Conservation (phyloP, 2,113 vertebrate species). For the Heterochromis multidens region DNA sequence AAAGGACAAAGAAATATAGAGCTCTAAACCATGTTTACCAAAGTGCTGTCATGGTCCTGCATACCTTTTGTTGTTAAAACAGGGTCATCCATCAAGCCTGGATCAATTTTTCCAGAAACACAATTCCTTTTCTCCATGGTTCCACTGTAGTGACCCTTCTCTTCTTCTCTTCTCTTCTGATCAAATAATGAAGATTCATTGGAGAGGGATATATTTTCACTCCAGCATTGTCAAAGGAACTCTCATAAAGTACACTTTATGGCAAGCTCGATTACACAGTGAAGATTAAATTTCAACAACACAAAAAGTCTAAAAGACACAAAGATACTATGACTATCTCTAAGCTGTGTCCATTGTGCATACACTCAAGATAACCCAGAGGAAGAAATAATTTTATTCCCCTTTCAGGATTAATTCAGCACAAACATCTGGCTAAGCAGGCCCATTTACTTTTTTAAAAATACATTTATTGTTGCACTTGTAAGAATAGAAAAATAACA, state of each 20-base stretch:
- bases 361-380: not conserved
- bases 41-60: constrained; percentile 10
- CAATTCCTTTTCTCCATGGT: not conserved
- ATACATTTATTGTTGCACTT: too few species aligned
- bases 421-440: too few species aligned
- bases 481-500: too few species aligned
- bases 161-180: not conserved
- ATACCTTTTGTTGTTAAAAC: constrained; percentile 19
- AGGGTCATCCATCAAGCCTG: not conserved
- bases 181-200: not conserved
- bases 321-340: not conserved
- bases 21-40: constrained; percentile 50
- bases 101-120: not conserved
- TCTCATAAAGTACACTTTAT: not conserved
- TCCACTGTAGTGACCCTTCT: not conserved
- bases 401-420: too few species aligned
- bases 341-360: not conserved
- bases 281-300: not conserved
- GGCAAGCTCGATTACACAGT: not conserved
- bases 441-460: too few species aligned
- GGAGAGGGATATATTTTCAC: not conserved
- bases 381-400: too few species aligned
- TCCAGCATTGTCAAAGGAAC: not conserved
- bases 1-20: constrained; percentile 32
- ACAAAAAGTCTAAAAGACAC: not conserved